Base-by-base conservation (phyloP, 2,113 vertebrate genomes). In the Procavia capensis region DNA sequence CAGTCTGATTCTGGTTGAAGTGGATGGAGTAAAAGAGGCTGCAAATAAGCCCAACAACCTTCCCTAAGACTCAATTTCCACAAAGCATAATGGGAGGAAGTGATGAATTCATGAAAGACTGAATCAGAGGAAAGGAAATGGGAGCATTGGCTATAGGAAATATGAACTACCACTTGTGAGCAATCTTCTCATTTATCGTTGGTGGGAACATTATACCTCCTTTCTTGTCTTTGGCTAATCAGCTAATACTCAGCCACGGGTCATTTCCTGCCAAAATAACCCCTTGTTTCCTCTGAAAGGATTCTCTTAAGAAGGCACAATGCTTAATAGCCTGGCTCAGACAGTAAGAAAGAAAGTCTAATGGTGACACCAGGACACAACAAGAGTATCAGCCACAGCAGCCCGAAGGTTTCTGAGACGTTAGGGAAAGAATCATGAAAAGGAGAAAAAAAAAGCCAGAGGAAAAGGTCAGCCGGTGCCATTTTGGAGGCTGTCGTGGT, bases 221-320 rank as follows among this genome's bases (percentile, higher is more conserved):
- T 94, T 96, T 93, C 63, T 86, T 75, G 57, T 41, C 24, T 85
- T 31, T 82, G 36, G n/a, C 61, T 95, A 83, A 81, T 63, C 45
- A 75, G 50, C 25, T 95, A 66, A 92, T 90, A 43, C 43, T 95
- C 57, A 95, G 31, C 16, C 39, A 75, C 47, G 61, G 91, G 61
- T 94, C 61, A 85, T 94, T 96, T 92, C 43, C 85, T 43, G 61
- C 66, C 82, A 78, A 90, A 85, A 84, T 59, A 92, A 88, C 50
- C 88, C 90, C 64, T 87, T 89, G 14, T 84, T 50, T 90, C 72
- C 50, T 64, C 78, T 72, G 86, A 96, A 94, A 96, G n/a, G 39
- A 82, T 89, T 50, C 78, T 92, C 27, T 80, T 76, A 85, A 94
- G 93, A 89, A 95, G 43, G 78, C 39, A 90, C 90, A 87, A 57